phyloP scores from a whole-genome alignment of 2,797 vertebrate genomes.

The Enteromius viviparus region DNA sequence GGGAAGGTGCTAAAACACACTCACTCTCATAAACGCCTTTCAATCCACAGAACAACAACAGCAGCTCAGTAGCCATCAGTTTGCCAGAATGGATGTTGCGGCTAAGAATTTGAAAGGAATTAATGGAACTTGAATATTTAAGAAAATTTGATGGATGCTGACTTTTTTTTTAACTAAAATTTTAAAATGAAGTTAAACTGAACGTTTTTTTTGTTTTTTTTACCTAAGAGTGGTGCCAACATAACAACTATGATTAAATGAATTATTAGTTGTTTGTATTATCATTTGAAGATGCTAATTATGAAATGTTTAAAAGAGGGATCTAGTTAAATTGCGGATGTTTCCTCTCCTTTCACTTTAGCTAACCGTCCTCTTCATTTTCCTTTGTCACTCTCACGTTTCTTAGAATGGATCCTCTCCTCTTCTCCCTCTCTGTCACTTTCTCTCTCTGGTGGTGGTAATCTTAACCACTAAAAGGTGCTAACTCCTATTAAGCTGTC shows the following conservation, averaged over 20 bases:
- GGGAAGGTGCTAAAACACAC: slow-evolving; percentile 27
- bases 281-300: background rate
- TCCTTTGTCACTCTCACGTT: slow-evolving; percentile 41
- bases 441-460: slow-evolving; percentile 58
- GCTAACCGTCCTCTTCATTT: slow-evolving; percentile 6
- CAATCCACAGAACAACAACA: background rate
- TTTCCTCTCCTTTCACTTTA: slow-evolving; percentile 11
- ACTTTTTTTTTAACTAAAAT: background rate
- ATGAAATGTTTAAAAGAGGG: background rate
- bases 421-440: slow-evolving; percentile 32
- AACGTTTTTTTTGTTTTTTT: background rate
- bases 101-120: background rate
- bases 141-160: background rate
- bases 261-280: background rate
- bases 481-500: slow-evolving; percentile 70
- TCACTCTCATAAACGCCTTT: background rate
- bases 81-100: background rate
- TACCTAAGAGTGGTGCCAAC: background rate
- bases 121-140: background rate
- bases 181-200: background rate
- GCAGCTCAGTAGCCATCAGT: background rate
- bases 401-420: slow-evolving; percentile 33
- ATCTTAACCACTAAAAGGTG: slow-evolving; percentile 76
- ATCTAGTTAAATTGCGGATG: slow-evolving; percentile 1
- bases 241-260: background rate